A percentile compares a stretch with the other conserved stretches of the same genome.
Evolutionary conservation across 2,113 vertebrate genomes (phyloP).

Genomic region (Chaetops frenatus): DNA sequence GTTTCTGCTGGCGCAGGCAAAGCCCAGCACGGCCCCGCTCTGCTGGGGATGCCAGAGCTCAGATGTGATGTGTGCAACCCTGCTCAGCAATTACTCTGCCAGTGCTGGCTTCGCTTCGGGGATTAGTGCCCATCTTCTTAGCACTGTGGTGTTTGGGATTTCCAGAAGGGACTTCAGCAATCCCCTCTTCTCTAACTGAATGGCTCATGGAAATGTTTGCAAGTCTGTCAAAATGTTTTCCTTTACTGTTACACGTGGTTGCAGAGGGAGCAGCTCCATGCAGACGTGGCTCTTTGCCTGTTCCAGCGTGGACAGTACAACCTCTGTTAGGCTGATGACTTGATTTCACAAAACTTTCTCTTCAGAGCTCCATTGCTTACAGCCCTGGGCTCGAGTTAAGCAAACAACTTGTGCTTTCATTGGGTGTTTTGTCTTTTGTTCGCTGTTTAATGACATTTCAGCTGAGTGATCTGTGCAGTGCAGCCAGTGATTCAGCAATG

Average conservation of each 20-base stretch:
- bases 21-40: fast-evolving
- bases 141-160: not conserved
- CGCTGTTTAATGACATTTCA: not conserved
- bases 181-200: not conserved
- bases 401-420: not conserved
- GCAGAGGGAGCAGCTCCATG: not conserved
- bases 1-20: not conserved
- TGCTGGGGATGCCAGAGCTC: not conserved
- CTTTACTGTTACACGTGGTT: not conserved
- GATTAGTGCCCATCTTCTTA: not conserved
- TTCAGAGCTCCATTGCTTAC: not conserved
- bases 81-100: not conserved
- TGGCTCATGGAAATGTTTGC: not conserved
- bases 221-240: not conserved
- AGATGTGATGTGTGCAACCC: not conserved
- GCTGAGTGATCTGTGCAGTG: not conserved
- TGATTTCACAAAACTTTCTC: not conserved
- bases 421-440: not conserved
- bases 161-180: not conserved
- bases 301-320: not conserved
- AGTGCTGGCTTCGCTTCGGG: not conserved
- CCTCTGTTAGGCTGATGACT: not conserved
- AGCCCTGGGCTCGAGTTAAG: not conserved
- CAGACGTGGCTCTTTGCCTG: not conserved
- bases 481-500: not conserved